These are phyloP conservation scores for Anguilla anguilla DNA, from an alignment of 2,797 vertebrate genomes.

Conservation along the genomic window DNA sequence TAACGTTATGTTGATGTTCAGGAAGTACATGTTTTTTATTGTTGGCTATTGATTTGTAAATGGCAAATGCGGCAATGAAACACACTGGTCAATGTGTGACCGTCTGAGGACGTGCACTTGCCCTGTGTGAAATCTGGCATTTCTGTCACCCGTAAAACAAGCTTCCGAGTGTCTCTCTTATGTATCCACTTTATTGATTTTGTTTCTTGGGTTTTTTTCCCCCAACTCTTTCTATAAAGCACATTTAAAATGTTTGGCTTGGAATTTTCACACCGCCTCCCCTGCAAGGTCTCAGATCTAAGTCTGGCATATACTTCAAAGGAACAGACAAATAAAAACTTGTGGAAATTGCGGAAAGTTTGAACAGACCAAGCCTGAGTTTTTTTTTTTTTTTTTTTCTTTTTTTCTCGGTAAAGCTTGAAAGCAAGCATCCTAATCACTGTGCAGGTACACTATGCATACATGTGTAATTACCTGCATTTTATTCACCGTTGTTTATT, in stretches of 20 bases:
- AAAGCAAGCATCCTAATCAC: not conserved
- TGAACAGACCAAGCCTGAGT: too few species aligned
- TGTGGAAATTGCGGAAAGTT: not conserved
- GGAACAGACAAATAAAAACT: not conserved
- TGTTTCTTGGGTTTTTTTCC: not conserved
- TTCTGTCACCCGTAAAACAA: slow-evolving; percentile 20
- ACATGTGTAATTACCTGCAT: not conserved
- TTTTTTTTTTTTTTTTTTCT: not conserved
- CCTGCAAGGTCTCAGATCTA: not conserved
- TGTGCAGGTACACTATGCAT: not conserved
- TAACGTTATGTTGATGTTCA: slow-evolving; percentile 32
- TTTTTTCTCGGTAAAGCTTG: not conserved
- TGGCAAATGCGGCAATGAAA: slow-evolving; percentile 27
- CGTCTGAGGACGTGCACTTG: slow-evolving; percentile 8
- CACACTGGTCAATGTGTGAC: slow-evolving; percentile 2
- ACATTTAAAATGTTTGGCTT: not conserved
- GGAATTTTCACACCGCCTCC: not conserved
- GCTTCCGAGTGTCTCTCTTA: not conserved
- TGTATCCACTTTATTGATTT: slow-evolving; percentile 11
- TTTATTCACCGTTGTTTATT: not conserved
- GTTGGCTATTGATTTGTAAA: slow-evolving; percentile 35
- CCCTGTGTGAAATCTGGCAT: slow-evolving; percentile 19
- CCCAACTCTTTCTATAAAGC: not conserved
- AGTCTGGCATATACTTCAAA: not conserved
- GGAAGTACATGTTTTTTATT: slow-evolving; percentile 32